A percentile compares a stretch with the other conserved stretches of the same genome.
phyloP scores from a whole-genome alignment of 2,797 vertebrate species.

The Semaprochilodus insignis region DNA sequence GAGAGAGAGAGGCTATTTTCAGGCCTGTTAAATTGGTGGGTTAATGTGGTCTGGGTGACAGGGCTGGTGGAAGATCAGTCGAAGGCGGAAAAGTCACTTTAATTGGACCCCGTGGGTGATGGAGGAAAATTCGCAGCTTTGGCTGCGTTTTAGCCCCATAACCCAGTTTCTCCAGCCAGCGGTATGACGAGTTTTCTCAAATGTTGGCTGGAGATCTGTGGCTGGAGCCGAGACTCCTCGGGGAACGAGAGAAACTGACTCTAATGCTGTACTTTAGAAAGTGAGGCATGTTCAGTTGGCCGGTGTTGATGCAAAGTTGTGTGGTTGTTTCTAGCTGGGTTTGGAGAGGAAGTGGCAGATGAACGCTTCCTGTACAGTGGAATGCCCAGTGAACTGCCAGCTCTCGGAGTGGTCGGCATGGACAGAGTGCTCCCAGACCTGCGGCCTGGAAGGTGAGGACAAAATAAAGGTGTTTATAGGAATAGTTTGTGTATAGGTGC shows the following conservation, averaged over 20 bases:
- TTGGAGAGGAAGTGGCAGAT: constrained; percentile 95
- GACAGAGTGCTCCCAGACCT: constrained; percentile 93
- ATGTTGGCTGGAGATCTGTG: constrained; percentile 9
- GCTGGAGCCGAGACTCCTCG: background rate
- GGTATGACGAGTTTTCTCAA: background rate
- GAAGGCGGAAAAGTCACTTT: constrained; percentile 68
- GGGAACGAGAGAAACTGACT: constrained; percentile 44
- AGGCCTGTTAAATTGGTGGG: constrained; percentile 18
- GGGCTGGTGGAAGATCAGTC: constrained; percentile 67
- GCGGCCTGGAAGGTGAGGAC: constrained; percentile 88
- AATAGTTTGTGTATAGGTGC: too few species aligned
- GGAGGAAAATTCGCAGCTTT: constrained; percentile 6
- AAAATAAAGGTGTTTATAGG: background rate
- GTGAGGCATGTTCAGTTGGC: background rate
- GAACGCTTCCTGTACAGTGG: constrained; percentile 91
- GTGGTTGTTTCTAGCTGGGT: constrained; percentile 76
- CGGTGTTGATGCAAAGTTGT: background rate
- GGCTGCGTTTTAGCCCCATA: constrained; percentile 68
- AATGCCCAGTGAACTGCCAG: constrained; percentile 97
- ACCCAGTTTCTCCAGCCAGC: background rate
- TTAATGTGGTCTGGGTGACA: constrained; percentile 20
- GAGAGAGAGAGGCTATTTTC: background rate
- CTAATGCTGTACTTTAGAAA: background rate
- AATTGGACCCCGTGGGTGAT: constrained; percentile 68
- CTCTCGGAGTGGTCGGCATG: constrained; percentile 94